Conservation (phyloP, 2,888 invertebrate genomes). For the Drosophila testacea region DNA sequence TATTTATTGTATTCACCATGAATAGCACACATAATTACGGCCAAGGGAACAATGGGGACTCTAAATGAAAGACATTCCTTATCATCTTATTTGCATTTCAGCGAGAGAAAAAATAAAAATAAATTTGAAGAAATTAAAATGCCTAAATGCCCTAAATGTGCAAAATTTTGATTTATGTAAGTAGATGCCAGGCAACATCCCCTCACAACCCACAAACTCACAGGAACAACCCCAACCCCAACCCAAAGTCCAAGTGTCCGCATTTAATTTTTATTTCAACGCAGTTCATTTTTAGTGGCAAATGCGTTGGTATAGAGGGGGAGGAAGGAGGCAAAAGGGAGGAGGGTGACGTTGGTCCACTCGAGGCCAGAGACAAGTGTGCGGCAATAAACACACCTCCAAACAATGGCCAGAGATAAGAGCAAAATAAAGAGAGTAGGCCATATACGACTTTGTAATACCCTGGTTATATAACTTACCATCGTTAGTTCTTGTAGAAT, state of each 20-base stretch:
- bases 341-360: conserved; percentile 11
- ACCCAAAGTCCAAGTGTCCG: conserved; percentile 37
- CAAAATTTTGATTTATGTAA: conserved; percentile 65
- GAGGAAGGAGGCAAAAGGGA: neutral
- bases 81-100: conserved; percentile 60
- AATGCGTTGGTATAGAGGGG: neutral
- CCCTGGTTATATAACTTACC: neutral
- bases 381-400: conserved; percentile 56
- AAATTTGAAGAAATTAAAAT: conserved; percentile 45
- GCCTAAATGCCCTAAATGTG: conserved; percentile 59
- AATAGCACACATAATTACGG: conserved; percentile 47
- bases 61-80: conserved; percentile 56
- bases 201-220: neutral
- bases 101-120: conserved; percentile 19
- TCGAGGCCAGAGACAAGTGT: conserved; percentile 44
- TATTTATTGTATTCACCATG: conserved; percentile 30
- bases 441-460: neutral
- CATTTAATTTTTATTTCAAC: conserved; percentile 59
- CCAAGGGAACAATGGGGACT: conserved; percentile 25
- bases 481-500: no score
- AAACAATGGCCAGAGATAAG: conserved; percentile 30
- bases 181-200: conserved; percentile 21
- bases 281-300: conserved; percentile 44
- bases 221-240: neutral
- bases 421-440: neutral